Percentiles rank a stretch among this genome's conserved stretches.
Evolutionary conservation across 2,113 vertebrate species (phyloP).

Genomic region (Galemys pyrenaicus): DNA sequence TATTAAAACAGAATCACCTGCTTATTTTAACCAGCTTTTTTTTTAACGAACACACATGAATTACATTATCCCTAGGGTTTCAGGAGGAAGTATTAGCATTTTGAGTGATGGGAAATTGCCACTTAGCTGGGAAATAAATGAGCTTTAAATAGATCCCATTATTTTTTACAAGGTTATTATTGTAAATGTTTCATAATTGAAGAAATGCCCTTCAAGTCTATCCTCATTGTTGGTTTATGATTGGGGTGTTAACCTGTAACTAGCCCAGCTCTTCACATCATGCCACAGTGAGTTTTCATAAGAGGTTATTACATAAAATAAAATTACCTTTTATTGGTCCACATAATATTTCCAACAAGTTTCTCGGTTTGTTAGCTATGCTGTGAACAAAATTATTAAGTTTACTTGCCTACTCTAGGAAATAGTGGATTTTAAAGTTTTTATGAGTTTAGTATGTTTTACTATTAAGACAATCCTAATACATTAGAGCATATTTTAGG

Average conservation of each 20-base stretch:
- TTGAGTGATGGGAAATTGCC: constrained; percentile 63
- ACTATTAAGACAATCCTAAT: background rate
- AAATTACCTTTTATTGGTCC: constrained; percentile 27
- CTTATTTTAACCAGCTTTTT: constrained; percentile 54
- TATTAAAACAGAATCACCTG: constrained; percentile 64
- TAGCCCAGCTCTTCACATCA: background rate
- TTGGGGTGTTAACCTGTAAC: constrained; percentile 44
- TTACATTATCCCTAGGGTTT: constrained; percentile 40
- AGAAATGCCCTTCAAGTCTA: constrained; percentile 55
- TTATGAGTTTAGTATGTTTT: background rate
- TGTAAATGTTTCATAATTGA: constrained; percentile 63
- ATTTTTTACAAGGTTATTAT: constrained; percentile 71
- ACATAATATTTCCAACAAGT: constrained; percentile 35
- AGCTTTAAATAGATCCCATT: constrained; percentile 69
- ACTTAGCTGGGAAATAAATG: constrained; percentile 61
- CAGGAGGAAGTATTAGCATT: constrained; percentile 58
- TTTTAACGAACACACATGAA: constrained; percentile 49
- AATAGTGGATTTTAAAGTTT: background rate
- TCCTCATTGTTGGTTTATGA: constrained; percentile 56
- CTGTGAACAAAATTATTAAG: background rate
- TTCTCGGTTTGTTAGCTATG: constrained; percentile 7
- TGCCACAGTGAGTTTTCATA: constrained; percentile 16
- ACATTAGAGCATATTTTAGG: background rate
- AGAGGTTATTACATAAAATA: constrained; percentile 16
- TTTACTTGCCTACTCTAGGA: background rate